These are phyloP conservation scores for Junonia oenone DNA, from an alignment of 2,888 invertebrate species.

Conservation along the genomic window DNA sequence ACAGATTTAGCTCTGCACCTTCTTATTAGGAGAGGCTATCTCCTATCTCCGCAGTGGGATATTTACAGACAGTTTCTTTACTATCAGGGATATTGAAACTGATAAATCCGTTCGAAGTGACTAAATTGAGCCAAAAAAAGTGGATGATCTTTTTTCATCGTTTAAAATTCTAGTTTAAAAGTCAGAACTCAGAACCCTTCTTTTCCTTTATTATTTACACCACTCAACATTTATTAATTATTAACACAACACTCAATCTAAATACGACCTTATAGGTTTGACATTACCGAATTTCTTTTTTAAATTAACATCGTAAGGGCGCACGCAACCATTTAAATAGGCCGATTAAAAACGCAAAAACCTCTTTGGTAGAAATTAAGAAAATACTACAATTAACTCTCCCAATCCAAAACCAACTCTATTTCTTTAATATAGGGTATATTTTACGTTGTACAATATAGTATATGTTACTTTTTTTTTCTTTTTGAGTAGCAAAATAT, in stretches of 20 bases:
- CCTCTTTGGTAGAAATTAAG: constrained; percentile 17
- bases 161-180: too few relatives aligned
- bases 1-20: too few relatives aligned
- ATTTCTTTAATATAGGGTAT: neutral
- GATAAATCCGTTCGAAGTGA: too few relatives aligned
- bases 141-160: too few relatives aligned
- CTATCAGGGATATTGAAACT: too few relatives aligned
- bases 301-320: constrained; percentile 47
- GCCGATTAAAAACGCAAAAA: constrained; percentile 37
- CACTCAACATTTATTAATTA: constrained; percentile 2
- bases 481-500: constrained; percentile 36
- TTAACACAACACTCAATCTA: neutral
- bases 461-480: constrained; percentile 41
- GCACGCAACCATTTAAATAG: constrained; percentile 47
- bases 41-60: too few relatives aligned
- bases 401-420: constrained; percentile 15
- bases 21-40: too few relatives aligned
- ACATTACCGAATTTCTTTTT: constrained; percentile 46
- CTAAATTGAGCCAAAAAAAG: too few relatives aligned
- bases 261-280: constrained; percentile 30
- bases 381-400: neutral
- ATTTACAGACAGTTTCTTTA: too few relatives aligned
- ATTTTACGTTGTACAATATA: constrained; percentile 6
- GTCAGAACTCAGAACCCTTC: too few relatives aligned
- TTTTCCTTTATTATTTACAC: neutral